Percentiles rank a stretch among this genome's conserved stretches.
Evolutionary conservation across 2,888 invertebrate genomes (phyloP).

Genomic region (Tachina grossa): DNA sequence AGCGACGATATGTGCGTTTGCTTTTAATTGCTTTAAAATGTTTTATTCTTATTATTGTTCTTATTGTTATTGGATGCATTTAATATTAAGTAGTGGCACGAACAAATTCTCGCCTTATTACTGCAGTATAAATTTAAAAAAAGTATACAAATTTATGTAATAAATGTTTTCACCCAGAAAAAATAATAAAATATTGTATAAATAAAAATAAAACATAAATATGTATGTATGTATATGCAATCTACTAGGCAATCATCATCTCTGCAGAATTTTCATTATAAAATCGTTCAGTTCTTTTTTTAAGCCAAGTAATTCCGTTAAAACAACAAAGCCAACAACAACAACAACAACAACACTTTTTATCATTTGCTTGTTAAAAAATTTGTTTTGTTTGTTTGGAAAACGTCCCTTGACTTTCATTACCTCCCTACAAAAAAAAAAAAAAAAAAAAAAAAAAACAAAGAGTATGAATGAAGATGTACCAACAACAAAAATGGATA

Average conservation of each 20-base stretch:
- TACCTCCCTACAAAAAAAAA: not conserved
- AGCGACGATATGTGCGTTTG: not conserved
- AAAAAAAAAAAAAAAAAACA: too few relatives aligned
- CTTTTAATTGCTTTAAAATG: not conserved
- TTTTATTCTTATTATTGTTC: conserved; percentile 32
- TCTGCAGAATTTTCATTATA: conserved; percentile 64
- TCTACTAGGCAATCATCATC: conserved; percentile 69
- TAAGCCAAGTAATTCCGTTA: conserved; percentile 54
- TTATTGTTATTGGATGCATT: conserved; percentile 21
- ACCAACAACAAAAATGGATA: conserved; percentile 3
- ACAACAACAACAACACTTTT: conserved; percentile 37
- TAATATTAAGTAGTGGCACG: not conserved
- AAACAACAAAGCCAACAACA: conserved; percentile 39
- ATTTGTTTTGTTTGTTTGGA: conserved; percentile 36
- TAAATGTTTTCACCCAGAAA: conserved; percentile 55
- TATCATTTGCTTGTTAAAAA: conserved; percentile 49
- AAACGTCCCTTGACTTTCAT: conserved; percentile 13
- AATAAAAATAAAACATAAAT: conserved; percentile 39
- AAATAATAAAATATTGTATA: conserved; percentile 48
- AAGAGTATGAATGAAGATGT: not conserved
- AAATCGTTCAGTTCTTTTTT: conserved; percentile 56
- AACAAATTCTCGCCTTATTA: conserved; percentile 15
- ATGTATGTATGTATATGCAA: conserved; percentile 18
- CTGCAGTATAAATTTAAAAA: not conserved
- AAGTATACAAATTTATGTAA: conserved; percentile 8